Base-by-base conservation (phyloP, 2,113 vertebrate genomes). In the Misgurnus mizolepis region DNA sequence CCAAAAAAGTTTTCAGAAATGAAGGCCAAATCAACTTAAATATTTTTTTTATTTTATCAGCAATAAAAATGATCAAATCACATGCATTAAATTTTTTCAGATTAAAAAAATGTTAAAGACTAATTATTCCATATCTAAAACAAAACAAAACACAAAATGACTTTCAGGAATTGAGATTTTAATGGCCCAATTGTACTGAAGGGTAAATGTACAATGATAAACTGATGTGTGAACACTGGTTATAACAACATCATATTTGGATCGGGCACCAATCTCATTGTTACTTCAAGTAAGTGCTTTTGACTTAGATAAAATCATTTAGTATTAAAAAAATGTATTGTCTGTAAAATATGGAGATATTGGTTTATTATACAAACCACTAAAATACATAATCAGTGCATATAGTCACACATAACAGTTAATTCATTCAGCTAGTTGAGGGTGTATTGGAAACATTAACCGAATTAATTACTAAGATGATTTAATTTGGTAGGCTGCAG, bases 171-270 rank as follows among this genome's bases (percentile, higher is more conserved):
- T 7, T 47, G 4, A 1, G 43, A 67, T 9, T 10, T 56, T 17
- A 55, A 0, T 71, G 15, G 15, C 22, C 17, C 39, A 55, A 4
- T 6, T 56, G 50, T n/a, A n/a, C 27, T n/a, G 8, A 18, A 27
- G 34, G 39, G 9, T 73, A 40, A 73, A 41, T 73, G 53, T 58
- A 18, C 27, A 1, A 0, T 3, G n/a, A 8, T 74, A 7, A 10
- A 5, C 7, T 27, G 56, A 14, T 80, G 84, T 85, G 84, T 85
- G 84, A 83, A 71, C 72, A 15, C 6, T n/a, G n/a, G n/a, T 27
- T 11, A 45, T 12, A n/a, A 53, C 22, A 87, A 84, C 47, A 10
- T 89, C 0, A 71, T 84, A 22, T 80, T 80, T 76, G 82, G 76
- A 55, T 49, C 61, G 3, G 64, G 70, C 49, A 82, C 78, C 15